Conservation (phyloP, 2,113 vertebrate genomes). For the Parus major region DNA sequence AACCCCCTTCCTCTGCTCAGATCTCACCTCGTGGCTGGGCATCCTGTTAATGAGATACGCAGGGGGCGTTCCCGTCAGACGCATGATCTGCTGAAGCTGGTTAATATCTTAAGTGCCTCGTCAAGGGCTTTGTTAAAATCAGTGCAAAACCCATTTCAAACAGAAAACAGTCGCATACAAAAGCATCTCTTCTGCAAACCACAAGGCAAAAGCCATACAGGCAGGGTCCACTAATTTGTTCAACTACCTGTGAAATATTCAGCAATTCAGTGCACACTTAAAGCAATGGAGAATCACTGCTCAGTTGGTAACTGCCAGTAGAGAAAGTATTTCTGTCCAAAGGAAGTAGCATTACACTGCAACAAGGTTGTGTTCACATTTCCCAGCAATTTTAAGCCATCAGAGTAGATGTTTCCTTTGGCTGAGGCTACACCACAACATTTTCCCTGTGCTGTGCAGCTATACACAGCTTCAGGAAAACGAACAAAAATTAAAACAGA, state of each 20-base stretch:
- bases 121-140: constrained; percentile 91
- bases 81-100: constrained; percentile 99
- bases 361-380: not conserved
- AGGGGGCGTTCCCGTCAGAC: constrained; percentile 98
- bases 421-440: not conserved
- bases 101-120: constrained; percentile 96
- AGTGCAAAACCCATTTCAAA: constrained; percentile 71
- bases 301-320: not conserved
- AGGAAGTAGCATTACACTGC: not conserved
- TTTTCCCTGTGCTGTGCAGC: not conserved
- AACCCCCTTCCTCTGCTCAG: constrained; percentile 30
- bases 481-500: not conserved
- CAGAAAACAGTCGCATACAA: constrained; percentile 38
- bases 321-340: not conserved
- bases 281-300: not conserved
- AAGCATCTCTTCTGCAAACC: constrained; percentile 34
- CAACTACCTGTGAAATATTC: not conserved
- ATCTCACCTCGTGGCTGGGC: constrained; percentile 99
- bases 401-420: not conserved
- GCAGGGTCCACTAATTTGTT: not conserved
- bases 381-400: not conserved
- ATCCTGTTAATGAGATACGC: constrained; percentile 99
- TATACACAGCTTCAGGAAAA: not conserved
- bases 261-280: not conserved
- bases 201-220: constrained; percentile 32